phyloP scores from a whole-genome alignment of 2,113 vertebrate genomes.

The Gnathonemus longibarbis region DNA sequence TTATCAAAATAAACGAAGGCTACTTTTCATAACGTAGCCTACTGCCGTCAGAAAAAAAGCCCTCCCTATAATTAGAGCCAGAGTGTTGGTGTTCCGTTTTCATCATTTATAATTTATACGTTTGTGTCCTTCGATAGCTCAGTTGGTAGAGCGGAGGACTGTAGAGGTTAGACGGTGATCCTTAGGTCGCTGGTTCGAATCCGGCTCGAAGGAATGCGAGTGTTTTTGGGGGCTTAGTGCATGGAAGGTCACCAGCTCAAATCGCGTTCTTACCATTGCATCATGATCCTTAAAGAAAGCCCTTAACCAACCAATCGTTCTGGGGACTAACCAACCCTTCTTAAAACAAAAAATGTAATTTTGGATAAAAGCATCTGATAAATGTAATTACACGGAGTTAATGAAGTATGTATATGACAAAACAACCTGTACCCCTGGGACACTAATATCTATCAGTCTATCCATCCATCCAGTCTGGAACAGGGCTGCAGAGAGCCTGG shows the following conservation, averaged over 20 bases:
- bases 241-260: neutral
- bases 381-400: neutral
- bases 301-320: neutral
- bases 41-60: neutral
- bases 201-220: constrained; percentile 65
- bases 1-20: neutral
- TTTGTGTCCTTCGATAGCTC: constrained; percentile 56
- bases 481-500: neutral
- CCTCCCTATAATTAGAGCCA: neutral
- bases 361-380: neutral
- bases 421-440: neutral
- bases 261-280: neutral
- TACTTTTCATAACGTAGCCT: neutral
- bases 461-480: neutral
- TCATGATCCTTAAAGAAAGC: neutral
- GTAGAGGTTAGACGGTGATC: constrained; percentile 44
- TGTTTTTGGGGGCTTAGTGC: neutral
- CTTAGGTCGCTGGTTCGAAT: constrained; percentile 93
- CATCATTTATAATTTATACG: neutral
- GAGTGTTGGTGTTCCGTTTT: neutral
- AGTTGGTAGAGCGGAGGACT: constrained; percentile 62
- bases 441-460: neutral
- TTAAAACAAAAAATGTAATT: neutral
- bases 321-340: neutral
- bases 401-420: neutral